Percentiles rank a stretch among this genome's conserved stretches.
Conservation (phyloP, 2,113 vertebrate species). For the Petroica traversi region DNA sequence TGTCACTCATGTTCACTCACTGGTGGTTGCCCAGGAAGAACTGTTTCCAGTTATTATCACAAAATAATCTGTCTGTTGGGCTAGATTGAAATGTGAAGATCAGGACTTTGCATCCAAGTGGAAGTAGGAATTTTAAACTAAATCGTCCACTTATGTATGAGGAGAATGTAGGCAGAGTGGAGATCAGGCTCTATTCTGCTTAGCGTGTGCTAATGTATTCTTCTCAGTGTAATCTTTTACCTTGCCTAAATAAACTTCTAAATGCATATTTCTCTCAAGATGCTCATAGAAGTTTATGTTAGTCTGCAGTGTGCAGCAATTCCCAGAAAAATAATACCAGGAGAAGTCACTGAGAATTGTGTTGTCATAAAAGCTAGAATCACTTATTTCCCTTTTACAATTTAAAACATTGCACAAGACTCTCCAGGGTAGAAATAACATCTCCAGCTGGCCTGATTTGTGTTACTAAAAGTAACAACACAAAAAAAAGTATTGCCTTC, state of each 20-base stretch:
- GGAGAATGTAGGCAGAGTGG: not conserved
- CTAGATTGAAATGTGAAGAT: not conserved
- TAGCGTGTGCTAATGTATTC: not conserved
- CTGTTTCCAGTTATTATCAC: not conserved
- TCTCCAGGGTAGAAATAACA: slow-evolving; percentile 17
- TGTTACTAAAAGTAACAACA: not conserved
- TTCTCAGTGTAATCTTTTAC: not conserved
- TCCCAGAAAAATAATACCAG: slow-evolving; percentile 36
- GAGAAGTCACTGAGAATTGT: slow-evolving; percentile 45
- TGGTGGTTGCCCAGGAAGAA: not conserved
- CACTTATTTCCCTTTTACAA: slow-evolving; percentile 26
- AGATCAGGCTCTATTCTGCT: not conserved
- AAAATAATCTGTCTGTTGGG: not conserved
- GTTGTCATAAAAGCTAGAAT: slow-evolving; percentile 35
- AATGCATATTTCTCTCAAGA: slow-evolving; percentile 38
- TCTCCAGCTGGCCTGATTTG: slow-evolving; percentile 4
- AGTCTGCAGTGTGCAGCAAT: slow-evolving; percentile 6
- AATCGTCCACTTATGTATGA: fast-evolving
- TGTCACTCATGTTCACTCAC: not conserved
- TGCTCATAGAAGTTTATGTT: slow-evolving; percentile 31
- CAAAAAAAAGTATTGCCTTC: not conserved
- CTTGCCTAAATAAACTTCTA: slow-evolving; percentile 50
- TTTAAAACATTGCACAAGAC: slow-evolving; percentile 3
- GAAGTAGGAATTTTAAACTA: not conserved
- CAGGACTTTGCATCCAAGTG: not conserved